Conservation (phyloP, 2,797 vertebrate species). For the Centropyge bicolor region DNA sequence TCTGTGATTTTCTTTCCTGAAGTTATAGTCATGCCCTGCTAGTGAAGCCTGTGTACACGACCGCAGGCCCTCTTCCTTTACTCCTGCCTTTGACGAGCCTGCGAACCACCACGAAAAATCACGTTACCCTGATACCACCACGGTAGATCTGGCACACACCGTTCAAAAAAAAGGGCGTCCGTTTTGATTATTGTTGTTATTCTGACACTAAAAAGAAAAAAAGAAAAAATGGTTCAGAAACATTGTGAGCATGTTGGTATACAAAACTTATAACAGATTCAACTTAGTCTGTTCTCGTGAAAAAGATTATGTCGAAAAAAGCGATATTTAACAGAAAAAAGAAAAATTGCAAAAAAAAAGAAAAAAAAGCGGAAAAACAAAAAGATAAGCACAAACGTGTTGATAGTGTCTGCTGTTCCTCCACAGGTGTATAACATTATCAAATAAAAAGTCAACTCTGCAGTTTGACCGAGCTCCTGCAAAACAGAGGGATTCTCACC, state of each 20-base stretch:
- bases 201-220: slow-evolving; percentile 69
- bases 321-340: slow-evolving; percentile 77
- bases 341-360: slow-evolving; percentile 52
- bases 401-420: slow-evolving; percentile 84
- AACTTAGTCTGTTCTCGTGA: slow-evolving; percentile 85
- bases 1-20: slow-evolving; percentile 57
- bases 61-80: slow-evolving; percentile 46
- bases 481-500: slow-evolving; percentile 73
- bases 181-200: slow-evolving; percentile 76
- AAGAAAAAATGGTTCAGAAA: slow-evolving; percentile 76
- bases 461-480: slow-evolving; percentile 62
- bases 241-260: slow-evolving; percentile 88
- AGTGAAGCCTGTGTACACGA: slow-evolving; percentile 55
- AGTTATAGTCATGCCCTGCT: slow-evolving; percentile 50
- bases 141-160: slow-evolving; percentile 61
- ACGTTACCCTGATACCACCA: slow-evolving; percentile 48
- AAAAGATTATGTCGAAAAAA: slow-evolving; percentile 79
- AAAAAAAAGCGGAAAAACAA: slow-evolving; percentile 62
- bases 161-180: slow-evolving; percentile 64
- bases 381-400: slow-evolving; percentile 86
- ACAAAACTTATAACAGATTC: slow-evolving; percentile 82
- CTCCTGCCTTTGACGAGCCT: slow-evolving; percentile 68
- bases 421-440: slow-evolving; percentile 82
- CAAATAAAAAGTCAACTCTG: slow-evolving; percentile 66
- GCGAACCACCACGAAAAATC: slow-evolving; percentile 54